Conservation (phyloP, 2,888 invertebrate species). For the Netelia virgata region DNA sequence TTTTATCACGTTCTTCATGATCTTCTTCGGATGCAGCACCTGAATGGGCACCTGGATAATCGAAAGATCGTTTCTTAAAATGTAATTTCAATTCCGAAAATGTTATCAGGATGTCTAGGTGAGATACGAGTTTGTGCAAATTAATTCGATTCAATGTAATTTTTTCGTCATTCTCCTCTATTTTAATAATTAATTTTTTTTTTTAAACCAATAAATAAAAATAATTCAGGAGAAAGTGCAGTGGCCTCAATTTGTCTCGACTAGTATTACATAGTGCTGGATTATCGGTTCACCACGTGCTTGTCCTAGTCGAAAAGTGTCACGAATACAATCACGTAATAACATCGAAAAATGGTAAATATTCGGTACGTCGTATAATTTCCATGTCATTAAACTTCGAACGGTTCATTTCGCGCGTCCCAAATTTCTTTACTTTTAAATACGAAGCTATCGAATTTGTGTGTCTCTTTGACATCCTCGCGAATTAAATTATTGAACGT, state of each 20-base stretch:
- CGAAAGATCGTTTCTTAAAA: not conserved
- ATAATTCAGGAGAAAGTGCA: constrained; percentile 10
- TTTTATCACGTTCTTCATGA: constrained; percentile 55
- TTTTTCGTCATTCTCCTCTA: not conserved
- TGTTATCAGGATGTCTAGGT: not conserved
- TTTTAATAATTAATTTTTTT: too few relatives aligned
- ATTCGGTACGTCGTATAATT: constrained; percentile 7
- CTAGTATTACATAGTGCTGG: not conserved
- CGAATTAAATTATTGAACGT: too few relatives aligned
- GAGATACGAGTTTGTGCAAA: too few relatives aligned
- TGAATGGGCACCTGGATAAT: constrained; percentile 41
- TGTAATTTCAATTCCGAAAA: constrained; percentile 1
- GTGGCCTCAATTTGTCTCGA: not conserved
- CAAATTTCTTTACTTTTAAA: constrained; percentile 1
- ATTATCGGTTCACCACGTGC: constrained; percentile 43
- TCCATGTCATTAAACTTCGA: constrained; percentile 36
- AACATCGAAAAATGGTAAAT: constrained; percentile 17
- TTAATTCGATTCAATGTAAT: not conserved
- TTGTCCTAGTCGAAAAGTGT: constrained; percentile 33
- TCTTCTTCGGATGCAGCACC: constrained; percentile 57
- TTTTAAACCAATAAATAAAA: not conserved
- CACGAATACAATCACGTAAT: constrained; percentile 21
- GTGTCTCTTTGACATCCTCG: not conserved
- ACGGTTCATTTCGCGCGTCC: not conserved
- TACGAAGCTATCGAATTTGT: not conserved